Conservation (phyloP, 2,113 vertebrate genomes). For the Brachyhypopomus gauderio region DNA sequence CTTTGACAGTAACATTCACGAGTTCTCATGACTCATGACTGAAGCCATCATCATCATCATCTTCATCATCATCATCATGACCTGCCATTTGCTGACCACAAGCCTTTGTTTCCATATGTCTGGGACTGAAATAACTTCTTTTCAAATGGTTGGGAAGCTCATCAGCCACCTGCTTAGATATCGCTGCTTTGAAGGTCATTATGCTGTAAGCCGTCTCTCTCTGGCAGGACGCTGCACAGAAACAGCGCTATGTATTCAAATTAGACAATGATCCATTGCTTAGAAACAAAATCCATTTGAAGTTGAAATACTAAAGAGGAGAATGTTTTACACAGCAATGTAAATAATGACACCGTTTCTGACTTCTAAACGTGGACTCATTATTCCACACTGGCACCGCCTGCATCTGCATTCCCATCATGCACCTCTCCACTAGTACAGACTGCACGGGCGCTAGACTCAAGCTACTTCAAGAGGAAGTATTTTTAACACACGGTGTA, state of each 20-base stretch:
- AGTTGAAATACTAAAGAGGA: neutral
- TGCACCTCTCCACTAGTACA: neutral
- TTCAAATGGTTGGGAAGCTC: too few species aligned
- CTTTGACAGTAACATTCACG: neutral
- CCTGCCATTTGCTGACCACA: too few species aligned
- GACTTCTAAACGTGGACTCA: neutral
- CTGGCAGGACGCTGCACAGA: too few species aligned
- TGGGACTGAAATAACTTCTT: too few species aligned
- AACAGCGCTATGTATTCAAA: neutral
- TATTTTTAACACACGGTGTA: conserved; percentile 46
- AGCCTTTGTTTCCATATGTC: too few species aligned
- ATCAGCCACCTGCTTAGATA: too few species aligned
- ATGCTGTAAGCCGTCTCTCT: too few species aligned
- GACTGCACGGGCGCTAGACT: conserved; percentile 36
- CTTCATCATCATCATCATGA: neutral
- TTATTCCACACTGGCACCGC: conserved; percentile 21
- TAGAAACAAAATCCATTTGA: neutral
- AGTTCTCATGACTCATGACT: neutral
- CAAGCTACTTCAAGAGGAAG: conserved; percentile 43
- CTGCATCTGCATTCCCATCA: neutral
- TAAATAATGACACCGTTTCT: neutral
- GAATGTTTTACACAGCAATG: conserved; percentile 2
- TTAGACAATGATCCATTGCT: neutral
- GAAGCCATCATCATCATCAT: neutral
- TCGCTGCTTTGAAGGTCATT: too few species aligned